A percentile compares a stretch with the other conserved stretches of the same genome.
Conservation (phyloP, 2,797 vertebrate genomes). For the Trachops cirrhosus region DNA sequence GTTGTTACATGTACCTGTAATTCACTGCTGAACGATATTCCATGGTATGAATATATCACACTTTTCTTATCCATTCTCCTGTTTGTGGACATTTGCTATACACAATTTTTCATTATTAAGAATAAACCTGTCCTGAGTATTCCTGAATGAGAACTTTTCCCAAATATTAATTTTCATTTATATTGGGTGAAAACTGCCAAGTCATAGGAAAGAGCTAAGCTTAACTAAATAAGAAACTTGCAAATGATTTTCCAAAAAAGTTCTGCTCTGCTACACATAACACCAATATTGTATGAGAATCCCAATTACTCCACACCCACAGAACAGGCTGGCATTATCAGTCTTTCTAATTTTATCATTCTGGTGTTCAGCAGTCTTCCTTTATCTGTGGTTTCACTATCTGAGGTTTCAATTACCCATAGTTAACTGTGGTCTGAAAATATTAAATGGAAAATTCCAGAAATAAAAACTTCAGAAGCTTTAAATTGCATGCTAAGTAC, state of each 20-base stretch:
- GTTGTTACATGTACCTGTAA: neutral
- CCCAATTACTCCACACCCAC: neutral
- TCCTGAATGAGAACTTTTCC: neutral
- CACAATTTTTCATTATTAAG: neutral
- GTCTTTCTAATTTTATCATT: neutral
- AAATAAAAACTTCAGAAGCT: neutral
- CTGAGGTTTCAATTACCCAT: neutral
- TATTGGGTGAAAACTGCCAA: neutral
- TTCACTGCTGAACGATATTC: neutral
- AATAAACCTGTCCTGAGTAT: neutral
- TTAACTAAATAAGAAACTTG: neutral
- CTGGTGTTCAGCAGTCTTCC: neutral
- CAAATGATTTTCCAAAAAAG: neutral
- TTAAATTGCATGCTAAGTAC: neutral
- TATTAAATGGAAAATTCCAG: neutral
- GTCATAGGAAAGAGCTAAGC: neutral
- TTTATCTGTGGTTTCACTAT: neutral
- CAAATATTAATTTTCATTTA: neutral
- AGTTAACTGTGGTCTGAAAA: neutral
- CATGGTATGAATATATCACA: neutral
- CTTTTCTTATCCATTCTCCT: neutral
- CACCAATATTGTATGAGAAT: neutral
- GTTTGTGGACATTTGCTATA: neutral
- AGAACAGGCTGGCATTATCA: neutral
- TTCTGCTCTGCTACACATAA: neutral